Percentiles rank a stretch among this genome's conserved stretches.
Evolutionary conservation across 2,113 vertebrate species (phyloP).

Genomic region (Syrmaticus mikado): DNA sequence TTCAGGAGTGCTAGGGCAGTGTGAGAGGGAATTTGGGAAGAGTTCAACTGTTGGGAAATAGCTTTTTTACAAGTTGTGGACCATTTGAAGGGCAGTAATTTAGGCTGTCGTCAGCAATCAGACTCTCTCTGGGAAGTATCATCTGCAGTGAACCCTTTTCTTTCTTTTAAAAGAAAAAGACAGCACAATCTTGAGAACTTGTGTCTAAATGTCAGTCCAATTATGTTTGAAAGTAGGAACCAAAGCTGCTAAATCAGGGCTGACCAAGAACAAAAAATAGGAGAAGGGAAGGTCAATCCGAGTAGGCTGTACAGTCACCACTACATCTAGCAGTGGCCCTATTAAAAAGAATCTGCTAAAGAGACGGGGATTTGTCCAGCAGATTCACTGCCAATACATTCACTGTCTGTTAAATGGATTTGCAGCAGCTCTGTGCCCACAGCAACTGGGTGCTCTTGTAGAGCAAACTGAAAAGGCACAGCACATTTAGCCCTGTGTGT

Average conservation of each 20-base stretch:
- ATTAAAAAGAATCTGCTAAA: neutral
- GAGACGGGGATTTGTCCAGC: neutral
- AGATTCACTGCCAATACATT: neutral
- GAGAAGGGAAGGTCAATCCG: neutral
- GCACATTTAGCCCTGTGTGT: neutral
- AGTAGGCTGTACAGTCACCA: neutral
- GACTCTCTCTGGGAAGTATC: neutral
- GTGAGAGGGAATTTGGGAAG: neutral
- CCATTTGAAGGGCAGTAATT: neutral
- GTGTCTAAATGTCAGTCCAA: neutral
- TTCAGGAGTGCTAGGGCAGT: neutral
- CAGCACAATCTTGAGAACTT: neutral
- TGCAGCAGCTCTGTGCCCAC: neutral
- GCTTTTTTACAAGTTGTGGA: neutral
- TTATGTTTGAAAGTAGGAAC: conserved; percentile 9
- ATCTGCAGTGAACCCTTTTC: neutral
- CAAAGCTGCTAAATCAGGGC: conserved; percentile 4
- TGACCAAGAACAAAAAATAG: neutral
- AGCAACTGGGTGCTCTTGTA: neutral
- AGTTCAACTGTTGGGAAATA: neutral
- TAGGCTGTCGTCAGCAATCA: neutral
- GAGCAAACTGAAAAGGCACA: neutral
- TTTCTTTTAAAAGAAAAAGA: neutral
- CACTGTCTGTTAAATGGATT: neutral
- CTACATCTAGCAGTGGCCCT: neutral